phyloP scores from a whole-genome alignment of 2,797 vertebrate species.

The Pogonophryne albipinna region DNA sequence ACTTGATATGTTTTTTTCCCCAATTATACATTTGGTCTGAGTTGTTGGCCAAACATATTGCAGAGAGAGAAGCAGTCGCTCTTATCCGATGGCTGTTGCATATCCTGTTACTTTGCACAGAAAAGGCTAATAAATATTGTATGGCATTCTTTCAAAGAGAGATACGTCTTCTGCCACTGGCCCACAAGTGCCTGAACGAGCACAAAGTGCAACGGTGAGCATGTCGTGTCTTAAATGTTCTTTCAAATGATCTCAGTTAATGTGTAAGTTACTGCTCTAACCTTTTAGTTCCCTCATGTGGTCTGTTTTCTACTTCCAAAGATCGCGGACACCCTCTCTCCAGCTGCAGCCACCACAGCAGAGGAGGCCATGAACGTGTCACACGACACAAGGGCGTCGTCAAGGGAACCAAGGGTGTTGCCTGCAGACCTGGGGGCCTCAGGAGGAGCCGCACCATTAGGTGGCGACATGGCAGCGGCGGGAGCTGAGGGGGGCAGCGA shows the following conservation, averaged over 20 bases:
- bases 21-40: not conserved
- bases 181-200: slow-evolving; percentile 67
- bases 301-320: slow-evolving; percentile 51
- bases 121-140: slow-evolving; percentile 71
- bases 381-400: slow-evolving; percentile 69
- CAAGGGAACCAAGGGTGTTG: slow-evolving; percentile 70
- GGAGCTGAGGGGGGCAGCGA: slow-evolving; percentile 82
- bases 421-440: slow-evolving; percentile 79
- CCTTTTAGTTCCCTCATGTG: not conserved
- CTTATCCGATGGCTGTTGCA: slow-evolving; percentile 38
- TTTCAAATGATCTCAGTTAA: slow-evolving; percentile 1
- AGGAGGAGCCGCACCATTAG: slow-evolving; percentile 72
- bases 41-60: slow-evolving; percentile 39
- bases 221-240: not conserved
- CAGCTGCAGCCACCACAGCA: slow-evolving; percentile 91
- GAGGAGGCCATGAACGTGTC: slow-evolving; percentile 91
- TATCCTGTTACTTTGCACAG: slow-evolving; percentile 59
- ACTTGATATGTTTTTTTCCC: not conserved
- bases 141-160: slow-evolving; percentile 72
- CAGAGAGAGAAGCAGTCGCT: slow-evolving; percentile 7
- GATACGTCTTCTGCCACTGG: slow-evolving; percentile 64
- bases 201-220: slow-evolving; percentile 72
- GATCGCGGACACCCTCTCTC: slow-evolving; percentile 86
- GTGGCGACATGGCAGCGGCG: slow-evolving; percentile 71
- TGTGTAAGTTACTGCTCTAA: not conserved